Percentiles rank a stretch among this genome's conserved stretches.
phyloP scores from a whole-genome alignment of 2,113 vertebrate species.

The Craseonycteris thonglongyai region DNA sequence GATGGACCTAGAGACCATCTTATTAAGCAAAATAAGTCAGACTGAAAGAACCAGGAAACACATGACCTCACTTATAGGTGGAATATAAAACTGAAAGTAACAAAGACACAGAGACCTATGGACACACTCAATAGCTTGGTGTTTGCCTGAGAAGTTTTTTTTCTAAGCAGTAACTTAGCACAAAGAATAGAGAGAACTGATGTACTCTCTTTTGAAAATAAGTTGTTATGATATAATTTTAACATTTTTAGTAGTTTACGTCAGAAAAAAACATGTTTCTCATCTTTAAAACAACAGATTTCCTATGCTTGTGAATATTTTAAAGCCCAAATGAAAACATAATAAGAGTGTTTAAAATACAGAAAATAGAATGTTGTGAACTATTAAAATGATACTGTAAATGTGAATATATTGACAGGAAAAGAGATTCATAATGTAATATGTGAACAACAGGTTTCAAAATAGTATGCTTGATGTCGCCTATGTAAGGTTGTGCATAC shows the following conservation, averaged over 20 bases:
- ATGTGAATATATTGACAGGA: neutral
- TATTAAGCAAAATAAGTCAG: too few relatives aligned
- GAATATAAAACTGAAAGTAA: too few relatives aligned
- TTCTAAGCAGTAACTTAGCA: neutral
- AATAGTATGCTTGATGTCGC: neutral
- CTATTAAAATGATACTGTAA: neutral
- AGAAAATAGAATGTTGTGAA: neutral
- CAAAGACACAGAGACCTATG: too few relatives aligned
- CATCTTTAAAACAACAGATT: neutral
- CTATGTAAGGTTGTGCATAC: neutral
- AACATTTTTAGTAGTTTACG: neutral
- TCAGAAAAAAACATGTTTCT: neutral
- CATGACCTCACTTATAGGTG: too few relatives aligned
- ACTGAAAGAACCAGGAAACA: too few relatives aligned
- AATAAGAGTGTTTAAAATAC: neutral
- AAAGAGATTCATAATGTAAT: neutral
- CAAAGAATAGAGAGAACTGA: neutral
- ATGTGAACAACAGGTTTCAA: neutral
- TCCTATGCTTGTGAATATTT: neutral
- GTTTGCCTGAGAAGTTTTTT: too few relatives aligned
- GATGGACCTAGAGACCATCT: too few relatives aligned
- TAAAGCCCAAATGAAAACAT: neutral
- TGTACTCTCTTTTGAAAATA: neutral
- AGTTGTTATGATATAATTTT: neutral
- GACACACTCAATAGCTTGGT: too few relatives aligned